phyloP scores from a whole-genome alignment of 2,888 invertebrate genomes.

The Eucriotettix oculatus region DNA sequence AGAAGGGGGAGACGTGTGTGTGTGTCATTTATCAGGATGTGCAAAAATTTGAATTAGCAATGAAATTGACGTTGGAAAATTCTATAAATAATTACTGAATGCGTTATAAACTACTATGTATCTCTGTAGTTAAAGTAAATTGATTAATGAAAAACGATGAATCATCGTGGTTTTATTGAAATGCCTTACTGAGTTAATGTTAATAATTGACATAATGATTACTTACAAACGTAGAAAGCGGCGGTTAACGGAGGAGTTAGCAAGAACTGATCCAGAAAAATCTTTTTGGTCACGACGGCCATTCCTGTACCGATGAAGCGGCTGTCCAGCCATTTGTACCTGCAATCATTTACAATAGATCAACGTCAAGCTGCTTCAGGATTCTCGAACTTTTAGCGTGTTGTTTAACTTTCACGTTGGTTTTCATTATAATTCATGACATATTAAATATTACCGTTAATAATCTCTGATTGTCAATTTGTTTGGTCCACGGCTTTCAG shows the following conservation, averaged over 20 bases:
- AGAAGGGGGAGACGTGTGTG: too few relatives aligned
- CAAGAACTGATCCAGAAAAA: conserved; percentile 57
- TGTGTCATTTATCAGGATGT: too few relatives aligned
- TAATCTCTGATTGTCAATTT: too few relatives aligned
- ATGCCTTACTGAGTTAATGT: neutral
- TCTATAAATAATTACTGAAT: neutral
- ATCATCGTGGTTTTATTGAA: neutral
- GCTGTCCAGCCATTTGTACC: conserved; percentile 66
- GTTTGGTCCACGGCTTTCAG: too few relatives aligned
- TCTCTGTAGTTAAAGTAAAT: neutral
- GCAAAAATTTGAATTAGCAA: too few relatives aligned
- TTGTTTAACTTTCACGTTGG: too few relatives aligned
- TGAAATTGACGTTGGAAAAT: neutral
- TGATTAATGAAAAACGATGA: neutral
- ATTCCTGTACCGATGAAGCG: conserved; percentile 46
- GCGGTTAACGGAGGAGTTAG: conserved; percentile 56
- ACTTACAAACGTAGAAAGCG: conserved; percentile 54
- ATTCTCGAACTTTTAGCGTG: too few relatives aligned
- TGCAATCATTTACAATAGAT: conserved; percentile 22
- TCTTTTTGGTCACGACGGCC: conserved; percentile 46
- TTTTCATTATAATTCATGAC: too few relatives aligned
- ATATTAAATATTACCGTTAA: too few relatives aligned
- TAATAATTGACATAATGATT: neutral
- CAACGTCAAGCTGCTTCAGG: neutral
- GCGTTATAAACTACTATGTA: neutral